These are phyloP conservation scores for Sinocyclocheilus grahami DNA, from an alignment of 2,113 vertebrate species.

Conservation along the genomic window DNA sequence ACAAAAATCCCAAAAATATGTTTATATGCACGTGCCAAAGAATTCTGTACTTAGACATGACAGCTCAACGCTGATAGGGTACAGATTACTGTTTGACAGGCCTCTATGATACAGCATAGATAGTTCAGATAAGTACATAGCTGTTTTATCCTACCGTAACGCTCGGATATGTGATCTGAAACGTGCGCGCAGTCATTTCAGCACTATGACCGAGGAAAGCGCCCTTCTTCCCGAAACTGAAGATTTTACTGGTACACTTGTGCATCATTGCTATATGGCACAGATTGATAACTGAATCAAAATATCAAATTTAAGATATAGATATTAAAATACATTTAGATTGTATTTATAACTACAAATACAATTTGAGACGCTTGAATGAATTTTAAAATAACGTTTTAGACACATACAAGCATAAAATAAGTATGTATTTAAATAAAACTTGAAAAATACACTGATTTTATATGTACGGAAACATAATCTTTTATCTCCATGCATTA, in stretches of 20 bases:
- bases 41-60: constrained; percentile 28
- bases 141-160: constrained; percentile 7
- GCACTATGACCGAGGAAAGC: constrained; percentile 74
- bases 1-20: constrained; percentile 25
- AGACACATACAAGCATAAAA: too few species aligned
- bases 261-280: background rate
- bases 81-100: constrained; percentile 16
- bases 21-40: constrained; percentile 16
- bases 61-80: background rate
- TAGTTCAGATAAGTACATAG: constrained; percentile 6
- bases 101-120: constrained; percentile 18
- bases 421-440: background rate
- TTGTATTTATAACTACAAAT: background rate
- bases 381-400: too few species aligned
- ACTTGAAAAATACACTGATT: background rate
- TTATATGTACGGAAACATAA: background rate
- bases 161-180: background rate
- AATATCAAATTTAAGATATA: background rate
- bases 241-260: background rate
- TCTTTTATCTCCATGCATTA: background rate
- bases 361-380: too few species aligned
- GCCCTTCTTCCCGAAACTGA: constrained; percentile 37
- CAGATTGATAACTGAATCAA: background rate
- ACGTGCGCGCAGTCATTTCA: constrained; percentile 63
- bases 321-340: background rate